Conservation (phyloP, 2,888 invertebrate species). For the Agrenia bidenticulata region DNA sequence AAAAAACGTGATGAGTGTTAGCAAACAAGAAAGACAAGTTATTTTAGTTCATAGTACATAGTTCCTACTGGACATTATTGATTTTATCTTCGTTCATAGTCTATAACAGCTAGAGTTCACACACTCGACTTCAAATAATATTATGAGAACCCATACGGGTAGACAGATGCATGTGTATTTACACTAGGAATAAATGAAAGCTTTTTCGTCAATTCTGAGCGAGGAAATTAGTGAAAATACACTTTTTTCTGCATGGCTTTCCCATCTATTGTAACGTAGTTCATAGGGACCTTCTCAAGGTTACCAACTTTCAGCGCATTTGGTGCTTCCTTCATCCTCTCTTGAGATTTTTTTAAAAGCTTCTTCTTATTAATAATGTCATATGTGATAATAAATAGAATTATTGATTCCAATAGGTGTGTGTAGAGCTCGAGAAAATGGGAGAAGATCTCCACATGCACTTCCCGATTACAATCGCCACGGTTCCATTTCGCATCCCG, state of each 20-base stretch:
- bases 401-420: slow-evolving; percentile 61
- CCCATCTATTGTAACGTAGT: too few species aligned
- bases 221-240: too few species aligned
- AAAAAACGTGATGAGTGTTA: slow-evolving; percentile 6
- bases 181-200: too few species aligned
- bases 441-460: slow-evolving; percentile 71
- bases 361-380: background rate
- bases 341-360: slow-evolving; percentile 3
- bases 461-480: slow-evolving; percentile 74
- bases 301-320: too few species aligned
- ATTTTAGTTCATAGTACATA: background rate
- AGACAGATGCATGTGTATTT: too few species aligned
- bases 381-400: background rate
- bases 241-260: too few species aligned
- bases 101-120: too few species aligned
- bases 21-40: background rate
- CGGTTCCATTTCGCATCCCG: slow-evolving; percentile 70
- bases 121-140: too few species aligned
- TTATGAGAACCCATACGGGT: too few species aligned
- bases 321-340: too few species aligned
- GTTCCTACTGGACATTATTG: background rate
- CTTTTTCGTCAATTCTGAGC: too few species aligned
- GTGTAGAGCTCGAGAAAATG: slow-evolving; percentile 69
- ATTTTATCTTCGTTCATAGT: background rate
- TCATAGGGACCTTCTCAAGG: too few species aligned